Evolutionary conservation across 1,140 invertebrate species (phyloP).

Genomic region (Grapholita molesta): DNA sequence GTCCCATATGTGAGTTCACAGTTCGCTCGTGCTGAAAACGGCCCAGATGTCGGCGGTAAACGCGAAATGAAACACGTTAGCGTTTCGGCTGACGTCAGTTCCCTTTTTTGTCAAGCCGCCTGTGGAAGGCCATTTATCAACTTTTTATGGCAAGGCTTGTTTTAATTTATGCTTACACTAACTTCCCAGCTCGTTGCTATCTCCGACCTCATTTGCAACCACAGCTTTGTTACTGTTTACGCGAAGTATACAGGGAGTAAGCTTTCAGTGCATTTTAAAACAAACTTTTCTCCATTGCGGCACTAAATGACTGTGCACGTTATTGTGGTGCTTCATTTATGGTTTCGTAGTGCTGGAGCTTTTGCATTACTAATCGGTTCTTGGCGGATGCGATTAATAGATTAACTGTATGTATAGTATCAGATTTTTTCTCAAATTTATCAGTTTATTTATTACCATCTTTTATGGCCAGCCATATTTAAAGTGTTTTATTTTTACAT

Average conservation of each 20-base stretch:
- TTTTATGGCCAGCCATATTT: neutral
- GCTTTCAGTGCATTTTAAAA: constrained; percentile 18
- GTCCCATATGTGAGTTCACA: constrained; percentile 21
- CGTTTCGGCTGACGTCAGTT: constrained; percentile 63
- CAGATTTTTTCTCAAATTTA: neutral
- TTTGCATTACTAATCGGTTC: neutral
- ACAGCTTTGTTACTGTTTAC: constrained; percentile 56
- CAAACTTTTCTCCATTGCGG: constrained; percentile 31
- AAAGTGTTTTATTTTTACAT: neutral
- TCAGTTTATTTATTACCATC: neutral
- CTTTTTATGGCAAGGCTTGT: constrained; percentile 74
- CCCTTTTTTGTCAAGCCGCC: constrained; percentile 68
- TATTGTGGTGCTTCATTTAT: constrained; percentile 20
- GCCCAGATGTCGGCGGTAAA: constrained; percentile 64
- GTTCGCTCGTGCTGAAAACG: constrained; percentile 60
- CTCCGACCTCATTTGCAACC: constrained; percentile 63
- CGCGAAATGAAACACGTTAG: constrained; percentile 75
- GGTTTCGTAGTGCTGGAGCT: neutral
- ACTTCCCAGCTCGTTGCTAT: constrained; percentile 61
- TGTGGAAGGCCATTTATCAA: constrained; percentile 74
- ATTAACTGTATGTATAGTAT: neutral
- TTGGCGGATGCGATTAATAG: neutral
- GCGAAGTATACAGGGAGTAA: constrained; percentile 21
- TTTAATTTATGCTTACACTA: constrained; percentile 75
- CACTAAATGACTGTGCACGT: constrained; percentile 28